Conservation (phyloP, 2,797 vertebrate species). For the Bovichtus diacanthus region DNA sequence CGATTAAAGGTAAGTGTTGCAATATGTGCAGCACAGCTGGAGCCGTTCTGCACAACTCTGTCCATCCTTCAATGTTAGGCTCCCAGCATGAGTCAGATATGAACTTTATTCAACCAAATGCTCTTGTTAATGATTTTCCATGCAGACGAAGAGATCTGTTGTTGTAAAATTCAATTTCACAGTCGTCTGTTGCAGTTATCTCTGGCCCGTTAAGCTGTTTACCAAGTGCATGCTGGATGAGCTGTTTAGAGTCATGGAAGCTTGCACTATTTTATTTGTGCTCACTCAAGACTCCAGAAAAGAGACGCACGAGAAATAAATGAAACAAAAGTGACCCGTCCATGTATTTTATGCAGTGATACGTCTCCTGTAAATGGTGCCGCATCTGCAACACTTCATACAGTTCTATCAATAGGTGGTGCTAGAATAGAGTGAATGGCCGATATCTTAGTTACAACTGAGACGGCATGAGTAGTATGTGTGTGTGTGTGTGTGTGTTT, state of each 20-base stretch:
- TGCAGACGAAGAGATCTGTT: constrained; percentile 27
- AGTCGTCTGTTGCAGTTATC: constrained; percentile 56
- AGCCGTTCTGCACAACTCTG: neutral
- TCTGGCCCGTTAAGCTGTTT: constrained; percentile 38
- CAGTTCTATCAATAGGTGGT: constrained; percentile 79
- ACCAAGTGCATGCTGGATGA: constrained; percentile 47
- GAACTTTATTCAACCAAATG: constrained; percentile 42
- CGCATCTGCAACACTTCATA: neutral
- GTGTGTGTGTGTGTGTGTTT: neutral
- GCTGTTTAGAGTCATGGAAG: constrained; percentile 8
- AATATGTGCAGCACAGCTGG: constrained; percentile 42
- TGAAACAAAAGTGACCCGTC: constrained; percentile 8
- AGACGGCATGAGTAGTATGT: constrained; percentile 5
- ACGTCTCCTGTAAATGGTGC: neutral
- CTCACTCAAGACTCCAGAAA: constrained; percentile 5
- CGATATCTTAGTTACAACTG: constrained; percentile 10
- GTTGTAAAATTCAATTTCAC: constrained; percentile 60
- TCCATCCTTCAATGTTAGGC: constrained; percentile 10
- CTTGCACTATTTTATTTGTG: constrained; percentile 37
- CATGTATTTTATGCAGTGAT: neutral
- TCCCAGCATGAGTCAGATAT: constrained; percentile 25
- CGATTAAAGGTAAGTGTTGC: constrained; percentile 52
- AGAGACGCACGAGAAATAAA: constrained; percentile 8
- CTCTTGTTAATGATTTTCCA: constrained; percentile 26
- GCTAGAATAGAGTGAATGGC: constrained; percentile 76